Evolutionary conservation across 2,888 invertebrate species (phyloP), one percentile per base, ranked within the genome.

Genomic region (Mimas tiliae): DNA sequence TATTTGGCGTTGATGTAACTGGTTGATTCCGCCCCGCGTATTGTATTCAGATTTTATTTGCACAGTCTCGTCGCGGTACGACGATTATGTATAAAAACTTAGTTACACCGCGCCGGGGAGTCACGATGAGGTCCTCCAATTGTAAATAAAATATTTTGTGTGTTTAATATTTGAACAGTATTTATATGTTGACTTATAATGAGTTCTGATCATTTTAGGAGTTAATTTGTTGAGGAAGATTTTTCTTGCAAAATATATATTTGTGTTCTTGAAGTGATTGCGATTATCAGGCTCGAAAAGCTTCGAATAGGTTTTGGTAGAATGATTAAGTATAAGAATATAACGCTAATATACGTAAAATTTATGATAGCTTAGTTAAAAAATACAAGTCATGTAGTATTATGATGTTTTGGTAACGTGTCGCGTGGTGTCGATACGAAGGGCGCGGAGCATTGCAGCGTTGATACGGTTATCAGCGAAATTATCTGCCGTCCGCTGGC

Each of bases 11-110:
- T 87, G 86, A 86, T 86, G 86, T 89, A 88, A 89, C 79, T 74
- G 72, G 75, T 75, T 76, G 79, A 82, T 83, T 79, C 81, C 77
- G 81, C 78, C 79, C 75, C 73, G 78, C 78, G 81, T 80, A 86
- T 88, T 89, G 85, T 89, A 83, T 88, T 86, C 80, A 76, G 78
- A 86, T 83, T 83, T 81, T 81, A 82, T 82, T 84, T 81, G 81
- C 38, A 55, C 34, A 82, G 79, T 82, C 75, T 82, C 76, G 90
- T 85, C 84, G 78, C 88, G 88, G 79, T 85, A 89, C 84, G 82
- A 77, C 83, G 86, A 79, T 67, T 77, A 68, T 69, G 74, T 76
- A 85, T 81, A 78, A 83, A 83, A 79, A 73, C 68, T 72, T 74
- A 73, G 73, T 74, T 78, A 80, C 80, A 78, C 77, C 76, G 75